A percentile compares a stretch with the other conserved stretches of the same genome.
Conservation (phyloP, 1,140 invertebrate species). For the Neelides sp. region DNA sequence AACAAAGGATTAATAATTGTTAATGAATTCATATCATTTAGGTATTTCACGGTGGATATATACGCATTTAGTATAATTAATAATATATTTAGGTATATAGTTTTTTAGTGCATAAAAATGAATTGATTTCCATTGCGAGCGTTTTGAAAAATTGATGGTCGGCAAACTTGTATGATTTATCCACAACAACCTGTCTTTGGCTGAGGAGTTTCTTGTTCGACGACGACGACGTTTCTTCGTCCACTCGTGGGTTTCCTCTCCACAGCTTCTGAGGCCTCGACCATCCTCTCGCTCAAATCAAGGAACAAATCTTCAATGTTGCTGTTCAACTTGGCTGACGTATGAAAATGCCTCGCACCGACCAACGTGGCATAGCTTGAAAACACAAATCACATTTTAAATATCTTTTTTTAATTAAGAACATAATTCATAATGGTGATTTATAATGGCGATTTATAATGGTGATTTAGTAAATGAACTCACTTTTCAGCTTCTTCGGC, state of each 20-base stretch:
- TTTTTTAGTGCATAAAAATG: no score
- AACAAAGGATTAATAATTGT: no score
- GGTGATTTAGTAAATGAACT: slow-evolving; percentile 37
- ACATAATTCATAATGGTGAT: no score
- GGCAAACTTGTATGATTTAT: no score
- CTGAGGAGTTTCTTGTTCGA: slow-evolving; percentile 42
- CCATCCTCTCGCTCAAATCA: slow-evolving; percentile 61
- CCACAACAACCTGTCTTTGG: slow-evolving; percentile 36
- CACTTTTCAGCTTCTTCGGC: slow-evolving; percentile 76
- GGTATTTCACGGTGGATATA: no score
- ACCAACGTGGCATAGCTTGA: slow-evolving; percentile 77
- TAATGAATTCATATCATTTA: no score
- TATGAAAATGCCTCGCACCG: slow-evolving; percentile 85
- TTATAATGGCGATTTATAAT: no score
- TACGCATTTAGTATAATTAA: no score
- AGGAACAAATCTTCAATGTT: slow-evolving; percentile 89
- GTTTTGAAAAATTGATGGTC: no score
- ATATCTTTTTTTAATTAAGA: no score
- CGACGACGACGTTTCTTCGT: slow-evolving; percentile 47
- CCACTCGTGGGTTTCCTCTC: slow-evolving; percentile 36
- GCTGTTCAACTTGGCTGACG: slow-evolving; percentile 86
- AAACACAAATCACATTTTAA: slow-evolving; percentile 16
- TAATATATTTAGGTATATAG: no score
- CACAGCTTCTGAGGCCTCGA: slow-evolving; percentile 39
- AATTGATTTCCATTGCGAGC: no score